Percentiles rank a stretch among this genome's conserved stretches.
Evolutionary conservation across 1,140 invertebrate species (phyloP).

Genomic region (Adelges cooleyi): DNA sequence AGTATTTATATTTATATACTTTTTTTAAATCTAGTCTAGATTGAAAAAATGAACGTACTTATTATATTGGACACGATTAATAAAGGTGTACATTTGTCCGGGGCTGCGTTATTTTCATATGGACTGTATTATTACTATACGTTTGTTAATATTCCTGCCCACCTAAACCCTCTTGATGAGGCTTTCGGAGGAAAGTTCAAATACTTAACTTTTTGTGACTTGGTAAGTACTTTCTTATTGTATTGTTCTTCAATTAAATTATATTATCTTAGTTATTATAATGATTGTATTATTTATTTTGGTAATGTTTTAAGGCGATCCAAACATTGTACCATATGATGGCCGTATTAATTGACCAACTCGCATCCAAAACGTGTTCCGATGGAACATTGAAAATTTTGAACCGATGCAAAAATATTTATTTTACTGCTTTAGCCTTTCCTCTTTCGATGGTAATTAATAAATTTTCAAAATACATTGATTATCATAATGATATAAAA

Average conservation of each 20-base stretch:
- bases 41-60: no score
- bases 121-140: slow-evolving; percentile 44
- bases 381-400: background rate
- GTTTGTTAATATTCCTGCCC: slow-evolving; percentile 48
- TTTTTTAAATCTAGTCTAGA: no score
- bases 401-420: background rate
- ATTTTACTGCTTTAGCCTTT: background rate
- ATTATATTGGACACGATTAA: slow-evolving; percentile 6
- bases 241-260: no score
- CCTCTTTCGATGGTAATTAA: slow-evolving; percentile 4
- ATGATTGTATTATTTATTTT: no score
- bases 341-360: background rate
- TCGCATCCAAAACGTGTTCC: background rate
- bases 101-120: slow-evolving; percentile 54
- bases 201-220: slow-evolving; percentile 74
- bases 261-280: no score
- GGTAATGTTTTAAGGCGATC: slow-evolving; percentile 3
- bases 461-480: background rate
- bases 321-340: background rate
- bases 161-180: slow-evolving; percentile 38
- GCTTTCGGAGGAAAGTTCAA: slow-evolving; percentile 66
- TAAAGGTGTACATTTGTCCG: slow-evolving; percentile 47
- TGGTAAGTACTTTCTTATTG: slow-evolving; percentile 50
- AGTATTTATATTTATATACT: no score
- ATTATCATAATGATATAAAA: no score